Evolutionary conservation across 2,113 vertebrate species (phyloP).

Genomic region (Ellobius talpinus): DNA sequence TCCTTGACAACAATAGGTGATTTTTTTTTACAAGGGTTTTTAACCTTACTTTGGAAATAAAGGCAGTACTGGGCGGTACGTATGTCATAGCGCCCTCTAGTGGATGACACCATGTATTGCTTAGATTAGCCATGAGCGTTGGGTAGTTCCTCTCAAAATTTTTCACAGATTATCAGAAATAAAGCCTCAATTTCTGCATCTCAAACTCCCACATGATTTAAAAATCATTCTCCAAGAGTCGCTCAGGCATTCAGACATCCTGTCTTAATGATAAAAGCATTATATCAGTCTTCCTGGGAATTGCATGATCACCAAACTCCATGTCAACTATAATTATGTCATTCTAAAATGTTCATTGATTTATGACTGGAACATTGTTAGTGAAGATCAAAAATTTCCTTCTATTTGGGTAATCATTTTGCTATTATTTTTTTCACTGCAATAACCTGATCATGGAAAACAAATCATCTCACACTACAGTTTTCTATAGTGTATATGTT

Average conservation of each 20-base stretch:
- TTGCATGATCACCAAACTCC: neutral
- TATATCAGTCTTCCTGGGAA: neutral
- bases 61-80: neutral
- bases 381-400: neutral
- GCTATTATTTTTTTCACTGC: neutral
- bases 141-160: neutral
- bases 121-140: neutral
- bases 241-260: neutral
- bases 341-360: conserved; percentile 17
- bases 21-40: conserved; percentile 48
- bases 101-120: conserved; percentile 66
- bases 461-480: neutral
- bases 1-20: conserved; percentile 34
- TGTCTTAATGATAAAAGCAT: neutral
- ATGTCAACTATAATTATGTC: neutral
- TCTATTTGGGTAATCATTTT: neutral
- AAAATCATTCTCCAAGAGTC: neutral
- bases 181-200: neutral
- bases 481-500: neutral
- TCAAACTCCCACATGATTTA: neutral
- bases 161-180: neutral
- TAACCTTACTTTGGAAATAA: conserved; percentile 11
- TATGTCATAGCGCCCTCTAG: conserved; percentile 75
- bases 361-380: neutral
- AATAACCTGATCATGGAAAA: neutral